Evolutionary conservation across 2,888 invertebrate genomes (phyloP).

Genomic region (Epinotia bilunana): DNA sequence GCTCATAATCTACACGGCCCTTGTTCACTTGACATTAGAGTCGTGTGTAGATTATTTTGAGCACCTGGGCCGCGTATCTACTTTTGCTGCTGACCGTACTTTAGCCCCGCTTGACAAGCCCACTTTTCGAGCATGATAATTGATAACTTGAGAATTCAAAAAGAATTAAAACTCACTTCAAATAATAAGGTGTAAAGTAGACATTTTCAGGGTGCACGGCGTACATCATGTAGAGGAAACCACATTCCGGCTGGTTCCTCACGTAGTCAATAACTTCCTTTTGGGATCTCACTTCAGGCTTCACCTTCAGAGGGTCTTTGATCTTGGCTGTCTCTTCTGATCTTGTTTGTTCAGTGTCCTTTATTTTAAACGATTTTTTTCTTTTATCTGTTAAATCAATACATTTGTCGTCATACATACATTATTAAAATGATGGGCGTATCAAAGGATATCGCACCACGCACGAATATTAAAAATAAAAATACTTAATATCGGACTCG

Average conservation of each 20-base stretch:
- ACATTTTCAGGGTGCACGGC: slow-evolving; percentile 89
- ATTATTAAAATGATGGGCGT: too few species aligned
- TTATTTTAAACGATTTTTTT: slow-evolving; percentile 61
- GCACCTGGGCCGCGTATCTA: too few species aligned
- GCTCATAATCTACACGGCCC: too few species aligned
- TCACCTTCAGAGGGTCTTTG: slow-evolving; percentile 71
- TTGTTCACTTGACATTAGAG: too few species aligned
- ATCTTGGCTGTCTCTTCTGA: slow-evolving; percentile 51
- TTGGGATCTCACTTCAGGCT: slow-evolving; percentile 75
- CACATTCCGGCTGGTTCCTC: slow-evolving; percentile 81
- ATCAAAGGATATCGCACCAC: too few species aligned
- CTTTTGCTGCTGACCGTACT: too few species aligned
- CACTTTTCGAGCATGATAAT: too few species aligned
- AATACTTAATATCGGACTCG: too few species aligned
- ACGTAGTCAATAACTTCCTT: slow-evolving; percentile 80
- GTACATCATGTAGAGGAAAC: slow-evolving; percentile 91
- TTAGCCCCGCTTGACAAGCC: too few species aligned
- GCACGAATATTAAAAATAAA: too few species aligned
- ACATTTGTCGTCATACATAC: not conserved
- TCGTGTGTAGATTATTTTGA: too few species aligned
- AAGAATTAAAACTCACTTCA: slow-evolving; percentile 82
- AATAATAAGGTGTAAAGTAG: slow-evolving; percentile 89
- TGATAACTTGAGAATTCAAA: too few species aligned
- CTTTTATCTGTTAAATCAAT: slow-evolving; percentile 54
- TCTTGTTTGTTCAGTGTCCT: slow-evolving; percentile 50